Percentiles rank a stretch among this genome's conserved stretches.
Evolutionary conservation across 2,888 invertebrate species (phyloP).

Genomic region (Cantharis lateralis): DNA sequence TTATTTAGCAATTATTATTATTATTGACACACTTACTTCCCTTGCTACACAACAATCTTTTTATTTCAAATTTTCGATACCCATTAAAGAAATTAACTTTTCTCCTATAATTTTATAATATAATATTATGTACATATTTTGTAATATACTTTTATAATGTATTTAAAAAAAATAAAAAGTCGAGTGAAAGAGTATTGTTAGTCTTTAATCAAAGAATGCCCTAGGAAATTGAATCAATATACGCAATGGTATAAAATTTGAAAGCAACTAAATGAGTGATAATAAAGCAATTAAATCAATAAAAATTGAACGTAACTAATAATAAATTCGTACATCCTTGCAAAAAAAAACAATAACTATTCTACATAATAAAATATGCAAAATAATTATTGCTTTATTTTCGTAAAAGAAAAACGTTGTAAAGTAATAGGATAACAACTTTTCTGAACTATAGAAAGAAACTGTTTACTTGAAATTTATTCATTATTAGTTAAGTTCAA

Average conservation of each 20-base stretch:
- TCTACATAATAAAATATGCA: background rate
- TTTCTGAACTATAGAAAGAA: background rate
- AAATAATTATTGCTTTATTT: background rate
- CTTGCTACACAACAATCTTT: too few species aligned
- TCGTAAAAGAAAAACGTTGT: background rate
- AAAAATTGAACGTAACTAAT: background rate
- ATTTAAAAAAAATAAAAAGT: too few species aligned
- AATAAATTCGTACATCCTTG: background rate
- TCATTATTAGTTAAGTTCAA: background rate
- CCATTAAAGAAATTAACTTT: too few species aligned
- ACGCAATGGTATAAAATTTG: background rate
- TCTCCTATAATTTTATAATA: too few species aligned
- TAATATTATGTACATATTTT: too few species aligned
- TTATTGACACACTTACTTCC: too few species aligned
- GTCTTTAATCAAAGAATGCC: background rate
- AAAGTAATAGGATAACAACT: background rate
- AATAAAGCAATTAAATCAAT: background rate
- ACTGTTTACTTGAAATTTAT: background rate
- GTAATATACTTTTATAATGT: too few species aligned
- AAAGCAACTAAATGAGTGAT: background rate
- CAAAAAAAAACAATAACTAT: background rate
- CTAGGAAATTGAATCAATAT: background rate
- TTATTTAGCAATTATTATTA: too few species aligned
- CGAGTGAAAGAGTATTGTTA: background rate
- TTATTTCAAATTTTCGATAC: too few species aligned